Percentiles rank a stretch among this genome's conserved stretches.
Conservation (phyloP, 2,113 vertebrate genomes). For the Petrocephalus microphthalmus region DNA sequence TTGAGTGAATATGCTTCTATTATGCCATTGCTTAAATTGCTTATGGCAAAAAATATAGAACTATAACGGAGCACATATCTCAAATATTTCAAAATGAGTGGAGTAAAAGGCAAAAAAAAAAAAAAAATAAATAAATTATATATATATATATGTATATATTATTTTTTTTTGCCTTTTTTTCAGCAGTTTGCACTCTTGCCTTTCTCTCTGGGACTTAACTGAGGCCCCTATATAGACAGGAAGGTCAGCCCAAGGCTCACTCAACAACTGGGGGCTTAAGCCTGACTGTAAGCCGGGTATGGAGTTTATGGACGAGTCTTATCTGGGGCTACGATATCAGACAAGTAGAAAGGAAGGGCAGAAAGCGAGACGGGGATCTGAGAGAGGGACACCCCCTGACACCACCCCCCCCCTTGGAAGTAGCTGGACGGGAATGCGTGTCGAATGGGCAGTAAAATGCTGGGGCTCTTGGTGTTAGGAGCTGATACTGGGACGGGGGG, state of each 20-base stretch:
- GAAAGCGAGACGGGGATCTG: slow-evolving; percentile 33
- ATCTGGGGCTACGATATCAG: slow-evolving; percentile 63
- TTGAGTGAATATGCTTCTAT: not conserved
- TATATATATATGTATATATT: too few species aligned
- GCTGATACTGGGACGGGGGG: not conserved
- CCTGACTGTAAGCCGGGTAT: slow-evolving; percentile 63
- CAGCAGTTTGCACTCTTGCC: slow-evolving; percentile 80
- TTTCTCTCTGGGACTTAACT: slow-evolving; percentile 81
- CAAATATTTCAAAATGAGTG: slow-evolving; percentile 52
- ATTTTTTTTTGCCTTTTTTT: too few species aligned
- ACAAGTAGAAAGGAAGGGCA: slow-evolving; percentile 50
- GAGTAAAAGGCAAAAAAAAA: slow-evolving; percentile 56
- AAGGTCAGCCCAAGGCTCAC: slow-evolving; percentile 79
- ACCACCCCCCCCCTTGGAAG: slow-evolving; percentile 33
- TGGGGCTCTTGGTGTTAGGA: slow-evolving; percentile 23
- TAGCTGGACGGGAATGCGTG: slow-evolving; percentile 50
- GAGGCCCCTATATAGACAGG: slow-evolving; percentile 83
- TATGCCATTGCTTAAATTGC: not conserved
- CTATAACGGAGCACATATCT: not conserved
- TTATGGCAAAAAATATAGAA: not conserved
- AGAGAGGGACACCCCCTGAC: too few species aligned
- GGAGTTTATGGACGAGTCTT: slow-evolving; percentile 70
- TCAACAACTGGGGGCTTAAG: slow-evolving; percentile 77
- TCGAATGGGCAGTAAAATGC: slow-evolving; percentile 50
- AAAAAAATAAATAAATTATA: slow-evolving; percentile 26